A percentile compares a stretch with the other conserved stretches of the same genome.
These are phyloP conservation scores for Mormyrus proboscirostris DNA, from an alignment of 2,797 vertebrate genomes.

Conservation along the genomic window DNA sequence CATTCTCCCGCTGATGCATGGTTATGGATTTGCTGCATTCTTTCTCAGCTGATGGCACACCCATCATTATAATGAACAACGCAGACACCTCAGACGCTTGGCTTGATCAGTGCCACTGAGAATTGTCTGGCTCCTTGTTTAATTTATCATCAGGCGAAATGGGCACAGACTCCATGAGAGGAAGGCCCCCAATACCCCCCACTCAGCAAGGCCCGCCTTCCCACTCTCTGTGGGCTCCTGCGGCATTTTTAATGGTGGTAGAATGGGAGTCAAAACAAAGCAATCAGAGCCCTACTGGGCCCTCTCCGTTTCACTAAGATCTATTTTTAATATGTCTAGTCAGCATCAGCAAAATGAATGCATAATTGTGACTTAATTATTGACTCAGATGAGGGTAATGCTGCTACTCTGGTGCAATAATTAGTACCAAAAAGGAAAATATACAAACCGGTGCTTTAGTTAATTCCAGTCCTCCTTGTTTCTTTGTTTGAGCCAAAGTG, in stretches of 20 bases:
- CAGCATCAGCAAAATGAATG: constrained; percentile 27
- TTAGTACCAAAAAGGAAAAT: not conserved
- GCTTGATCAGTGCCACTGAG: constrained; percentile 1
- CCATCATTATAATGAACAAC: not conserved
- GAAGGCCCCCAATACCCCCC: not conserved
- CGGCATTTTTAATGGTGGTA: not conserved
- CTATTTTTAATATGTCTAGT: constrained; percentile 37
- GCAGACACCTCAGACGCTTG: not conserved
- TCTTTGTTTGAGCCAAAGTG: not conserved
- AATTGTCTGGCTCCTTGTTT: not conserved
- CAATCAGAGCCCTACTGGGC: constrained; percentile 33
- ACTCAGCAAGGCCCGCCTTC: not conserved
- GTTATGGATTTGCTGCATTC: not conserved
- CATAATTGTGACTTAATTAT: constrained; percentile 32
- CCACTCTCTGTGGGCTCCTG: not conserved
- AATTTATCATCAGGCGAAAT: not conserved
- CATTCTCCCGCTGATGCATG: not conserved
- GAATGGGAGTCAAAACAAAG: constrained; percentile 28
- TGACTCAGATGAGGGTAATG: constrained; percentile 16
- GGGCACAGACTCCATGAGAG: not conserved
- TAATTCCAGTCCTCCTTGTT: not conserved
- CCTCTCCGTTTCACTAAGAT: constrained; percentile 28
- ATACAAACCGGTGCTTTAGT: not conserved
- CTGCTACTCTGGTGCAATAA: not conserved
- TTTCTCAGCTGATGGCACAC: not conserved